Conservation (phyloP, 2,113 vertebrate species). For the Daboia siamensis region DNA sequence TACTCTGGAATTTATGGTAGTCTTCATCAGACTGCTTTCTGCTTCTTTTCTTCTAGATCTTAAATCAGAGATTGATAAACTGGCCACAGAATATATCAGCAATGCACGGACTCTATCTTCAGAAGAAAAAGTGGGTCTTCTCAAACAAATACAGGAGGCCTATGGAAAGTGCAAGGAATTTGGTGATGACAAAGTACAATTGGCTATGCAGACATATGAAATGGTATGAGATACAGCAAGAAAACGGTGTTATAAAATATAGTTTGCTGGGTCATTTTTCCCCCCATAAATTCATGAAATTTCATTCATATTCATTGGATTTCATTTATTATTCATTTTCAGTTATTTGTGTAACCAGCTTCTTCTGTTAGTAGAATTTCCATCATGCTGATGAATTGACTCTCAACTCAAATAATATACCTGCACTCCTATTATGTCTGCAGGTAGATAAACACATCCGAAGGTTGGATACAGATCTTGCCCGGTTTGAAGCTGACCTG, state of each 20-base stretch:
- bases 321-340: neutral
- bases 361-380: neutral
- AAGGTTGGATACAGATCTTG: slow-evolving; percentile 91
- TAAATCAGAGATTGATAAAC: slow-evolving; percentile 90
- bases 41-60: slow-evolving; percentile 79
- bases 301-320: slow-evolving; percentile 7
- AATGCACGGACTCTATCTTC: slow-evolving; percentile 87
- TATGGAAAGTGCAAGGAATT: slow-evolving; percentile 97
- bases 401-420: slow-evolving; percentile 5
- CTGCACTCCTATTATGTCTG: neutral
- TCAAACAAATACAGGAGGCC: slow-evolving; percentile 93
- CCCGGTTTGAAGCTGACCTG: slow-evolving; percentile 93
- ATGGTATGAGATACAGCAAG: slow-evolving; percentile 79
- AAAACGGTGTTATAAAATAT: neutral
- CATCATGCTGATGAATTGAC: neutral
- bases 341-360: neutral
- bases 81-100: slow-evolving; percentile 92
- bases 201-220: slow-evolving; percentile 98
- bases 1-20: neutral
- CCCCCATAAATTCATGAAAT: neutral
- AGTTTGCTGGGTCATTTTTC: neutral
- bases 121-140: slow-evolving; percentile 88
- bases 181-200: slow-evolving; percentile 96
- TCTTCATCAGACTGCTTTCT: slow-evolving; percentile 8
- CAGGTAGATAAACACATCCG: slow-evolving; percentile 98